These are phyloP conservation scores for Sphenodon punctatus DNA, from an alignment of 2,797 vertebrate genomes.

Conservation along the genomic window DNA sequence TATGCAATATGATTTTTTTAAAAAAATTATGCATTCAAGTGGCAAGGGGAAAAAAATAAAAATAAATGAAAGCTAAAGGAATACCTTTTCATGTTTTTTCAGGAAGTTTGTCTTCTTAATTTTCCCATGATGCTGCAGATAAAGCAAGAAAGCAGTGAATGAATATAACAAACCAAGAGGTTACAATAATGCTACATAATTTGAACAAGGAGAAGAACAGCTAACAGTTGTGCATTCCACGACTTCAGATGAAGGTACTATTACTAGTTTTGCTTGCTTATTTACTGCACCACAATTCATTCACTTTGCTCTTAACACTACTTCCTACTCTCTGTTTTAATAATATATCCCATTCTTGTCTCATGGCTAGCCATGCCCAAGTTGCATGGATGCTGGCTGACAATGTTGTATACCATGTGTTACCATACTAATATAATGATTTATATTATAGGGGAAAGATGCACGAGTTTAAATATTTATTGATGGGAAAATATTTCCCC, in stretches of 20 bases:
- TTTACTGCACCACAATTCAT: not conserved
- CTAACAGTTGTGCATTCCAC: not conserved
- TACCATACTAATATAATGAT: not conserved
- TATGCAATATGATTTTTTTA: not conserved
- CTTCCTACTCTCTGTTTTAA: too few species aligned
- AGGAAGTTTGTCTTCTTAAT: constrained; percentile 91
- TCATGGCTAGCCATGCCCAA: not conserved
- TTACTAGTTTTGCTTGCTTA: not conserved
- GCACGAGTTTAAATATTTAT: not conserved
- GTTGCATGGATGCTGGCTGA: not conserved
- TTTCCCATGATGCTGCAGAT: constrained; percentile 92
- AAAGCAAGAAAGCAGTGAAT: constrained; percentile 29
- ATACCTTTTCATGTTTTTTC: constrained; percentile 97
- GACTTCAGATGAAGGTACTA: rapidly evolving
- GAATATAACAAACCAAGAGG: not conserved
- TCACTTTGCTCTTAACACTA: not conserved
- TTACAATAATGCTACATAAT: not conserved
- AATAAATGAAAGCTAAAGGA: constrained; percentile 27
- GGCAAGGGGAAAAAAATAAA: not conserved
- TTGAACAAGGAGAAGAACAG: not conserved
- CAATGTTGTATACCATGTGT: too few species aligned
- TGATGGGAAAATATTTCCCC: not conserved
- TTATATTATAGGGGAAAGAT: not conserved
- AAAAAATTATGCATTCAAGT: not conserved
- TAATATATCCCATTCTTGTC: not conserved